phyloP scores from a whole-genome alignment of 2,888 invertebrate species.

The Yponomeuta cagnagella region DNA sequence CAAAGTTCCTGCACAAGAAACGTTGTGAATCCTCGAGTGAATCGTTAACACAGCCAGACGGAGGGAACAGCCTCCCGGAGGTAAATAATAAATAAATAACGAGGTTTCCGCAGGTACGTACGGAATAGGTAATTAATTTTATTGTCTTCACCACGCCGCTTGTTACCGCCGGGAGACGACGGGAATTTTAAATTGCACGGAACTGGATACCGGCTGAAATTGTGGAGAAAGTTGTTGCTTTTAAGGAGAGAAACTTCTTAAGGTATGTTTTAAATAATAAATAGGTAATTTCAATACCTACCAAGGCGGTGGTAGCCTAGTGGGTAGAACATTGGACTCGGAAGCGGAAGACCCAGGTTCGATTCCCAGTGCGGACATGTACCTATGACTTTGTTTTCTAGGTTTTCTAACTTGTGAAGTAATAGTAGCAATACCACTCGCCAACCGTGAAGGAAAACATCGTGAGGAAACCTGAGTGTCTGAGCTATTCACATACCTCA shows the following conservation, averaged over 20 bases:
- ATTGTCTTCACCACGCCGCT: constrained; percentile 29
- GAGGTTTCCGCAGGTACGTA: constrained; percentile 28
- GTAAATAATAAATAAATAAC: constrained; percentile 17
- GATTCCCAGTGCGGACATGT: no score
- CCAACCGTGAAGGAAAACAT: no score
- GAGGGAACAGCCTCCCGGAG: constrained; percentile 6
- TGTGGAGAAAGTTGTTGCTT: neutral
- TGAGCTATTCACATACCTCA: no score
- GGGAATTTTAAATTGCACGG: constrained; percentile 31
- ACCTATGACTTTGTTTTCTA: no score
- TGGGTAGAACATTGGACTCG: no score
- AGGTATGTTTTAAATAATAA: neutral
- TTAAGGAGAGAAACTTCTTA: neutral
- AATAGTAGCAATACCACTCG: no score
- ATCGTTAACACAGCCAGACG: neutral
- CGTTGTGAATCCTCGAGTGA: no score
- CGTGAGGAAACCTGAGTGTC: no score
- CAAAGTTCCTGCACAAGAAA: no score
- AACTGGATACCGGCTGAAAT: neutral
- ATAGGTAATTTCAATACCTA: neutral
- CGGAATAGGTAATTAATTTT: constrained; percentile 46
- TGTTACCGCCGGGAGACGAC: constrained; percentile 27
- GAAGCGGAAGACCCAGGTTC: no score
- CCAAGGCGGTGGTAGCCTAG: no score
- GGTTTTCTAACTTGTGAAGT: no score